Evolutionary conservation across 2,888 invertebrate species (phyloP), one percentile per base, ranked within the genome.

Genomic region (Epistrophella euchroma): DNA sequence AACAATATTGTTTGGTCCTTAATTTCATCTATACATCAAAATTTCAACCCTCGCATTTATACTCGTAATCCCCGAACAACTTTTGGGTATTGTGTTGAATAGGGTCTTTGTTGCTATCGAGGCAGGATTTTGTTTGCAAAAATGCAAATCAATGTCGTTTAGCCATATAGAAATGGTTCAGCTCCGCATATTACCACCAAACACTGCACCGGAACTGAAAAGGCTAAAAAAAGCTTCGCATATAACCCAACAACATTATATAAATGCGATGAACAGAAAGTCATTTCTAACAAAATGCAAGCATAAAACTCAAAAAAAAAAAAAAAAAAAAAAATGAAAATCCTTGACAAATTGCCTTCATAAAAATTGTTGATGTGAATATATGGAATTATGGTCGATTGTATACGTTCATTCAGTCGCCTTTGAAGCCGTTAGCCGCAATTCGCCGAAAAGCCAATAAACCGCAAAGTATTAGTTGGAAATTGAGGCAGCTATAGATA

Each of bases 301-400:
- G 56, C 77, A 77, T 78, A 82, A 77, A 82, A 70, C 45, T 58
- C 68, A 9, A 25, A 68, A n/a, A n/a, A n/a, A n/a, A n/a, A n/a
- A n/a, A n/a, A n/a, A n/a, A n/a, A n/a, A n/a, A n/a, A n/a, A n/a
- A n/a, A 66, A 76, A 77, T 71, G 81, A 74, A 85, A 83, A 83
- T 88, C 79, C 87, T 86, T 88, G 88, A 88, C 88, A 88, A 88
- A 88, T 88, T 86, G 88, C 88, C 88, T 60, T 86, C 88, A 89
- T 88, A 88, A 88, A 88, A 88, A 82, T 81, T 76, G 76, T 76
- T 79, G 88, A 80, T 87, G 87, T 88, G 80, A 80, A 75, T 82
- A 75, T 82, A 86, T 78, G 79, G 74, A 75, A 74, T 86, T 88
- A 81, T 82, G 75, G 86, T 79, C 78, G 87, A 87, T 83, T 87